These are phyloP conservation scores for Helostoma temminkii DNA, from an alignment of 2,797 vertebrate genomes.

Conservation along the genomic window DNA sequence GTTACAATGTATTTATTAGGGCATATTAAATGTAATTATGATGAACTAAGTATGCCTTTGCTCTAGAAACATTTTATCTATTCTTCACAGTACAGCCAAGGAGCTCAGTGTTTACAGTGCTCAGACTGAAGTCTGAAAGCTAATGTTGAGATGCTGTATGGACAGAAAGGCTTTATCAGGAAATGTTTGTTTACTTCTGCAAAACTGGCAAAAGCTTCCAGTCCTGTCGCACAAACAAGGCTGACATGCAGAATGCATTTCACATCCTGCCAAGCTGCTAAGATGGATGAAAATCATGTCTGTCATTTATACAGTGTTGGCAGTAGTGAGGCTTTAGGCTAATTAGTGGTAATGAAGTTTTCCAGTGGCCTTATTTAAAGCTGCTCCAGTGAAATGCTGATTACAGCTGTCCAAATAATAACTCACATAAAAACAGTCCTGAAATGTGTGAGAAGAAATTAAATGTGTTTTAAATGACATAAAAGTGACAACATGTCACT, in stretches of 20 bases:
- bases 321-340: not conserved
- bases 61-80: slow-evolving; percentile 2
- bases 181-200: not conserved
- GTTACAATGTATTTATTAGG: slow-evolving; percentile 27
- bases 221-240: not conserved
- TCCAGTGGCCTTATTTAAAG: not conserved
- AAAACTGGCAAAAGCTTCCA: not conserved
- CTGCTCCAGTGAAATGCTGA: not conserved
- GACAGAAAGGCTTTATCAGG: not conserved
- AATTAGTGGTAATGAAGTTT: not conserved
- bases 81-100: no score
- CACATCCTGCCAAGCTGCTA: not conserved
- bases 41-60: slow-evolving; percentile 21
- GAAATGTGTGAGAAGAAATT: no score
- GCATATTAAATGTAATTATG: slow-evolving; percentile 19
- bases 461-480: no score
- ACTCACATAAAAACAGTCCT: no score
- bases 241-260: not conserved
- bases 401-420: no score
- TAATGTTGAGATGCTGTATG: not conserved
- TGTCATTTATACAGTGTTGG: not conserved
- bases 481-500: no score
- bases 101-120: not conserved
- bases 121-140: not conserved
- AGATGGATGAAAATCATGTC: not conserved